These are phyloP conservation scores for Philypnodon macrostomus DNA, from an alignment of 2,797 vertebrate genomes.

Conservation along the genomic window DNA sequence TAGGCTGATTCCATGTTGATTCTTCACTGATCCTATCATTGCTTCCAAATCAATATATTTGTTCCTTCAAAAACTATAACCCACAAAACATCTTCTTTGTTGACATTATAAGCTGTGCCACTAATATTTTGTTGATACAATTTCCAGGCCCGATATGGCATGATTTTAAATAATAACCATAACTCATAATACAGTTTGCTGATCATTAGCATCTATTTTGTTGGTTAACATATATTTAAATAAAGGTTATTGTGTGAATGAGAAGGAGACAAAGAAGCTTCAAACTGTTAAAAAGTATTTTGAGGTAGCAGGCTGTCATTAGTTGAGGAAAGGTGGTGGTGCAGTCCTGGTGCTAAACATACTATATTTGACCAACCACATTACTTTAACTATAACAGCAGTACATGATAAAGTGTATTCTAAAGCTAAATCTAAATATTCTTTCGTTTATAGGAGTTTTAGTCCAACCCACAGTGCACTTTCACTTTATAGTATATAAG, in stretches of 20 bases:
- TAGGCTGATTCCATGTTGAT: neutral
- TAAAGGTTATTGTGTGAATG: constrained; percentile 23
- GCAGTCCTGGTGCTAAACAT: constrained; percentile 17
- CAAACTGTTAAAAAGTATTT: constrained; percentile 13
- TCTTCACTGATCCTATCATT: neutral
- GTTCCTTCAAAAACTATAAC: neutral
- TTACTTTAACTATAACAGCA: neutral
- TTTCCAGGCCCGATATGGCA: neutral
- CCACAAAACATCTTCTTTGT: no score
- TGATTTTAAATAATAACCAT: neutral
- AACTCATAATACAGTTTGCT: neutral
- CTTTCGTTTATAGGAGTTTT: no score
- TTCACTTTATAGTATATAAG: no score
- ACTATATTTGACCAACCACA: constrained; percentile 16
- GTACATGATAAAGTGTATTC: constrained; percentile 6
- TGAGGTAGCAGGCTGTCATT: constrained; percentile 68
- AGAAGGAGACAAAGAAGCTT: constrained; percentile 26
- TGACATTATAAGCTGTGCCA: neutral
- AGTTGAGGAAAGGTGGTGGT: constrained; percentile 46
- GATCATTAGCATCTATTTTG: neutral
- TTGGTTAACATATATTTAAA: constrained; percentile 1
- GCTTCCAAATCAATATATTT: neutral
- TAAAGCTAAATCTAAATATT: constrained; percentile 10
- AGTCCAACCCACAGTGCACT: constrained; percentile 7
- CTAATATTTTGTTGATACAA: neutral